Base-by-base conservation (phyloP, 1,140 invertebrate species). In the Solenopsis invicta region DNA sequence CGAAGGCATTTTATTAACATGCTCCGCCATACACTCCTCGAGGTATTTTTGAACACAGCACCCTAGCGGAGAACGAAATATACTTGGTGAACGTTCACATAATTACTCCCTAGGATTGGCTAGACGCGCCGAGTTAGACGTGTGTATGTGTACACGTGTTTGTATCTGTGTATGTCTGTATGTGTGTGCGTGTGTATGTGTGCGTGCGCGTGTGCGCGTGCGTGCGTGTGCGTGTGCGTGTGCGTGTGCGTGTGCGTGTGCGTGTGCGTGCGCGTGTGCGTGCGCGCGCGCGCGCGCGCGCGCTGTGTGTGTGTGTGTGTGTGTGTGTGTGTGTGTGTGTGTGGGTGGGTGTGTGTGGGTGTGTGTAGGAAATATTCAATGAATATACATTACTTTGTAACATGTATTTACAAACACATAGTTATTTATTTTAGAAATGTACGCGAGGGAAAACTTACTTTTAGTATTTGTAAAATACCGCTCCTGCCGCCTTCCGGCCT, bases 351-450 rank as follows among this genome's bases (percentile, higher is more conserved):
- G n/a, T n/a, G n/a, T n/a, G 13, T 81, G 18, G 8, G 69, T n/a
- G 80, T 82, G 37, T 82, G 18, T 82, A 50, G 69, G 69, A 84
- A 84, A 84, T 84, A 84, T 84, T 84, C 37, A 59, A 84, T 84
- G 80, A 84, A 71, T 84, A 81, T 69, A 72, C 50, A 61, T 84
- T 84, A 74, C 69, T 84, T 74, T 59, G n/a, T 84, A 84, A 84
- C 80, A 84, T 84, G 21, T 84, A 84, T 84, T 59, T 84, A 84
- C 80, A 84, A 84, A 84, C 80, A 84, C 80, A 74, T 84, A 84
- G n/a, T 84, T 84, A 84, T 74, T 84, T 71, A 84, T 84, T 84
- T 84, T 84, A 84, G 80, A 84, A 84, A 75, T 84, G 80, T 84
- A 84, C 80, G 80, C 80, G 80, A 84, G 80, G 80, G 80, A 45